A percentile compares a stretch with the other conserved stretches of the same genome.
Conservation (phyloP, 2,113 vertebrate species). For the Sialia sialis region DNA sequence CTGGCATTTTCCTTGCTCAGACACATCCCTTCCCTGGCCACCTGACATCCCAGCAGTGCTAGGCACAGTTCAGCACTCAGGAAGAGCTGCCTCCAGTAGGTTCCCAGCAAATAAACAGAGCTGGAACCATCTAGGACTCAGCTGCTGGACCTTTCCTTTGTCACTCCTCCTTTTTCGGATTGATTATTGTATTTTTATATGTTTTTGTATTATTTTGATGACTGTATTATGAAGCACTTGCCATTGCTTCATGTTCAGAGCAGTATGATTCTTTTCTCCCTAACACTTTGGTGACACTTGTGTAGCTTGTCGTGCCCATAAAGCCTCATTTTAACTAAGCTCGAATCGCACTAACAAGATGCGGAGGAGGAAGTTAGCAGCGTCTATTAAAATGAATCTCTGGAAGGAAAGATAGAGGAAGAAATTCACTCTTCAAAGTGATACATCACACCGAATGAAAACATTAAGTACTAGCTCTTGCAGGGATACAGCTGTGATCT, state of each 20-base stretch:
- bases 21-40: neutral
- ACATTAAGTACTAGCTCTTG: neutral
- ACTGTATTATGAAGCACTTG: neutral
- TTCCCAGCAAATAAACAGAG: neutral
- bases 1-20: neutral
- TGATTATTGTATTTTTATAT: neutral
- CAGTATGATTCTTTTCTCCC: neutral
- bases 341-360: neutral
- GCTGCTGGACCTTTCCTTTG: neutral
- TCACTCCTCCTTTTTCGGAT: neutral
- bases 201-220: neutral
- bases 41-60: neutral
- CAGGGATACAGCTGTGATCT: neutral
- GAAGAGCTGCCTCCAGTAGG: neutral
- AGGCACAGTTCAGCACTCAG: neutral
- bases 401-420: neutral
- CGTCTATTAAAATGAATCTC: neutral
- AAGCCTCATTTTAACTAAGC: neutral
- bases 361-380: neutral
- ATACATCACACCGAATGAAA: neutral
- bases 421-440: neutral
- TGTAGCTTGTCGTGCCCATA: neutral
- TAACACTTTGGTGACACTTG: neutral
- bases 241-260: neutral
- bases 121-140: neutral